Evolutionary conservation across 2,888 invertebrate genomes (phyloP), one percentile per base, ranked within the genome.

Genomic region (Boloria euphrosyne): DNA sequence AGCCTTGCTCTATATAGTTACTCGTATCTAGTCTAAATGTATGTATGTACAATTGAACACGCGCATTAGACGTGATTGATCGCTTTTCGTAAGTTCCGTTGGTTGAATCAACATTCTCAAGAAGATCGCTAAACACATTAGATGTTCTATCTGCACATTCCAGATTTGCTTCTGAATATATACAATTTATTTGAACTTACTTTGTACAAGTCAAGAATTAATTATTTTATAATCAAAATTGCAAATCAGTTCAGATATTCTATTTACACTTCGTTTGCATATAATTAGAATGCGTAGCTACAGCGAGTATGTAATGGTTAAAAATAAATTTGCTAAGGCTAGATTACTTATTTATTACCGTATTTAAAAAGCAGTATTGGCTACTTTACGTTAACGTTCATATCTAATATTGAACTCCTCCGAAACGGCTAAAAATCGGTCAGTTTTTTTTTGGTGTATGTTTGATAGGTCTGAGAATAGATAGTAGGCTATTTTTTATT

Each of bases 1-100:
- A 52, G 16, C 46, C 58, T 52, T 52, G 52, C 38, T 64, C 44
- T 51, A 14, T 51, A 57, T 57, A n/a, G 22, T 10, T 57, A 57
- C 17, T 46, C 14, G 44, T 59, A 59, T 47, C 58, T 22, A 18
- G 47, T 59, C 49, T 59, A 59, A 31, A 59, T 59, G 31, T 64
- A 64, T 22, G 44, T 44, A 58, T 58, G 53, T 68, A 65, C 51
- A 53, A 55, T 50, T 54, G 55, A 64, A 57, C 65, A 49, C 57
- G 51, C 65, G 59, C 67, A 62, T 62, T 67, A 69, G 53, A 65
- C 62, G 59, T 71, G 68, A 69, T 71, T 67, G 71, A 71, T 71
- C 57, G 65, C 59, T 67, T 62, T 68, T 64, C 57, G 58, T 59
- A 55, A 65, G 62, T 65, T 68, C 58, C 62, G 49, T 66, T 55